Evolutionary conservation across 2,797 vertebrate species (phyloP).

Genomic region (Bradypodion ventrale): DNA sequence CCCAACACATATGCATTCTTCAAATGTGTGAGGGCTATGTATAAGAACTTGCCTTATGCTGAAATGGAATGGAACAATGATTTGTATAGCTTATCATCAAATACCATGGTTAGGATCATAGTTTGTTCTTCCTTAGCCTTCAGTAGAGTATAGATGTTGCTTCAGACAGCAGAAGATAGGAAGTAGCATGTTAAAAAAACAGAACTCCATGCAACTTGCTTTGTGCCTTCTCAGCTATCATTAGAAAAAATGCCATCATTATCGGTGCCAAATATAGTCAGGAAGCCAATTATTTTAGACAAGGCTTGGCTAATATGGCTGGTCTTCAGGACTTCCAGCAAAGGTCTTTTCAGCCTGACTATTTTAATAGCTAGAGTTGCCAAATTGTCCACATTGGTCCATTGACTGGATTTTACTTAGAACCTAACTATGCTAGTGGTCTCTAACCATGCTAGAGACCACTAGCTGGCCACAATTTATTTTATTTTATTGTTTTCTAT

Average conservation of each 20-base stretch:
- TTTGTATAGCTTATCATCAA: background rate
- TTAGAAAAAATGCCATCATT: too few species aligned
- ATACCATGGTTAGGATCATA: background rate
- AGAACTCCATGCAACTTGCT: too few species aligned
- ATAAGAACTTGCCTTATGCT: background rate
- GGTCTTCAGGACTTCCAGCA: background rate
- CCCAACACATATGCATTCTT: background rate
- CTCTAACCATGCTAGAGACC: too few species aligned
- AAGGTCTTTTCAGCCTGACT: background rate
- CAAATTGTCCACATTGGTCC: background rate
- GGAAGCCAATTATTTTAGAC: too few species aligned
- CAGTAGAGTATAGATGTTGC: too few species aligned
- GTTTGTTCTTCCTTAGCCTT: too few species aligned
- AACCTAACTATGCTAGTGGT: too few species aligned
- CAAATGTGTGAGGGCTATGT: background rate
- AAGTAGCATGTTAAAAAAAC: background rate
- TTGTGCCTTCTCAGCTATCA: too few species aligned
- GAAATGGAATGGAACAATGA: background rate
- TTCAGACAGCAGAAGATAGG: background rate
- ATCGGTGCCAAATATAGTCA: too few species aligned
- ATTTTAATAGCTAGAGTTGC: background rate
- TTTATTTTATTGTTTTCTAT: too few species aligned
- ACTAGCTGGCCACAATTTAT: too few species aligned
- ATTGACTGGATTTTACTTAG: too few species aligned
- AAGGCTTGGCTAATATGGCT: background rate